Evolutionary conservation across 2,113 vertebrate species (phyloP).

Genomic region (Spea bombifrons): DNA sequence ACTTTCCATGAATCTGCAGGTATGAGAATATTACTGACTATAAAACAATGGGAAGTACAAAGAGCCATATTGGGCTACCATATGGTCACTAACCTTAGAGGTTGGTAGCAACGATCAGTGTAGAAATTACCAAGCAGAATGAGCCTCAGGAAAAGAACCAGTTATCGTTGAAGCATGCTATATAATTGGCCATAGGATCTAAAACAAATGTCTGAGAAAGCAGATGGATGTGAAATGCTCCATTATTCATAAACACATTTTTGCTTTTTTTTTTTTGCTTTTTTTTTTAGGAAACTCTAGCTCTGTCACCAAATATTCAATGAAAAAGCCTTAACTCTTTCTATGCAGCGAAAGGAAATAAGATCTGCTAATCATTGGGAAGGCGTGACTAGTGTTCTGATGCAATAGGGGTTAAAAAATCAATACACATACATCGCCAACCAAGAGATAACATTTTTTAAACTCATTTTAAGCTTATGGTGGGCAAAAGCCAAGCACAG

Average conservation of each 20-base stretch:
- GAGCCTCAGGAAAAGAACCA: constrained; percentile 75
- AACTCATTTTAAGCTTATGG: too few relatives aligned
- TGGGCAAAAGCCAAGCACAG: too few relatives aligned
- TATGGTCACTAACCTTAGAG: constrained; percentile 79
- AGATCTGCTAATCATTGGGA: too few relatives aligned
- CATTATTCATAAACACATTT: constrained; percentile 79
- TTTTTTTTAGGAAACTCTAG: constrained; percentile 63
- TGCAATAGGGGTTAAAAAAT: too few relatives aligned
- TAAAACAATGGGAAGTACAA: constrained; percentile 68
- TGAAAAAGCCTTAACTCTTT: constrained; percentile 35
- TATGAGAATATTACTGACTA: constrained; percentile 62
- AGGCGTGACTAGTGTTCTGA: too few relatives aligned
- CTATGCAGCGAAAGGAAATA: background rate
- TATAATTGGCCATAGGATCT: constrained; percentile 74
- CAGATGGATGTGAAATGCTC: constrained; percentile 84
- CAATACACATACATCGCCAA: too few relatives aligned
- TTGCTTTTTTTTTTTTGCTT: constrained; percentile 33
- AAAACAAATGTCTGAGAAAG: constrained; percentile 74
- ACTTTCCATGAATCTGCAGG: background rate
- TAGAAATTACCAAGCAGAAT: constrained; percentile 76
- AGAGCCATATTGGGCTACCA: constrained; percentile 77
- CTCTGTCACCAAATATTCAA: constrained; percentile 68
- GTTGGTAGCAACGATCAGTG: constrained; percentile 75
- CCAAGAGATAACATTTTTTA: too few relatives aligned
- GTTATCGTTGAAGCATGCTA: constrained; percentile 78